Conservation (phyloP, 2,113 vertebrate genomes). For the Phrynosoma blainvillii region DNA sequence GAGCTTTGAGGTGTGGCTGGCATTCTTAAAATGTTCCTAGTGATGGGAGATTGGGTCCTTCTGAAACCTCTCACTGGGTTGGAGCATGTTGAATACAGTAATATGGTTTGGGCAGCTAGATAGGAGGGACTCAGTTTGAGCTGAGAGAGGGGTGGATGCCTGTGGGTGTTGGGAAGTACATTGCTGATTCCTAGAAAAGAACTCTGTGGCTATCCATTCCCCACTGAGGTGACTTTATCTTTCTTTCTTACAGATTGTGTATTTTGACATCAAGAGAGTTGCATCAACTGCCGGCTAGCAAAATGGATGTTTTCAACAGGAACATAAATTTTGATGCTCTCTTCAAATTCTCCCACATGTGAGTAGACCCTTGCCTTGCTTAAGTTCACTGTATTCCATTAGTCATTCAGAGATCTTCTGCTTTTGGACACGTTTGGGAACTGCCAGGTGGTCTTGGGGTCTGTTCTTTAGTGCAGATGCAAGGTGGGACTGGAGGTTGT, state of each 20-base stretch:
- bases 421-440: neutral
- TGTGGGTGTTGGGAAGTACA: too few relatives aligned
- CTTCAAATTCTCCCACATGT: slow-evolving; percentile 96
- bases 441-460: neutral
- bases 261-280: slow-evolving; percentile 28
- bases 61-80: neutral
- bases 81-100: neutral
- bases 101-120: neutral
- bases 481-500: neutral
- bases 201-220: neutral
- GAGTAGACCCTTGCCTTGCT: slow-evolving; percentile 50
- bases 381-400: neutral
- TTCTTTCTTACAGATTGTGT: slow-evolving; percentile 13
- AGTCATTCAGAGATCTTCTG: neutral
- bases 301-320: slow-evolving; percentile 93
- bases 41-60: neutral
- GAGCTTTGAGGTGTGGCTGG: neutral
- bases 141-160: neutral
- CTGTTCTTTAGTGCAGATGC: neutral
- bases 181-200: neutral
- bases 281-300: slow-evolving; percentile 52
- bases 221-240: neutral
- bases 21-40: neutral
- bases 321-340: slow-evolving; percentile 91
- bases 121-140: neutral